Percentiles rank a stretch among this genome's conserved stretches.
phyloP scores from a whole-genome alignment of 1,140 invertebrate species.

The Drosophila cardini region DNA sequence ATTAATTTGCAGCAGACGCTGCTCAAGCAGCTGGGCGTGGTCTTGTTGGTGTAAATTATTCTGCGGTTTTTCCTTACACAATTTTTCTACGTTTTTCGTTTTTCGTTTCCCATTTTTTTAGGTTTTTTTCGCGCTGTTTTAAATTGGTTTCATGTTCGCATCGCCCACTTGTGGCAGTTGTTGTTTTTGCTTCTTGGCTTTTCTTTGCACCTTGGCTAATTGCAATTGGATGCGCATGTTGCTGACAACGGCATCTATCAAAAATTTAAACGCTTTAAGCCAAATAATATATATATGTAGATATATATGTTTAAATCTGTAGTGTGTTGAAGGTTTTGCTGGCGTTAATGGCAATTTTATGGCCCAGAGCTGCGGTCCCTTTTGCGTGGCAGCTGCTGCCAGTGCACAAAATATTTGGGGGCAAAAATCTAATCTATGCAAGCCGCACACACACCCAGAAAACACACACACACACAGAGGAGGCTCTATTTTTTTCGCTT shows the following conservation, averaged over 20 bases:
- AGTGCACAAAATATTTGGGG: conserved; percentile 64
- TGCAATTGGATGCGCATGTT: conserved; percentile 67
- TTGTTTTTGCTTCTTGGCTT: conserved; percentile 25
- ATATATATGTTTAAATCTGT: neutral
- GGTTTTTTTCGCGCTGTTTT: conserved; percentile 26
- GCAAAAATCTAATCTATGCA: conserved; percentile 79
- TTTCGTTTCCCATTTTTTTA: neutral
- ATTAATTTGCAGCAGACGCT: conserved; percentile 72
- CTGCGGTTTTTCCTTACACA: conserved; percentile 1
- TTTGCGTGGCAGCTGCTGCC: conserved; percentile 60
- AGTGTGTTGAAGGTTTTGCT: conserved; percentile 48
- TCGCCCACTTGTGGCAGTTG: conserved; percentile 27
- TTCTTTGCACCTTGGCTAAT: conserved; percentile 76
- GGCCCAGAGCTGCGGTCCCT: conserved; percentile 65
- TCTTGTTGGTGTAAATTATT: conserved; percentile 35
- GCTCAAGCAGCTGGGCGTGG: conserved; percentile 64
- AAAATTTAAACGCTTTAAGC: conserved; percentile 70
- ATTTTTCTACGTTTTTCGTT: neutral
- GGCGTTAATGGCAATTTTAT: conserved; percentile 81
- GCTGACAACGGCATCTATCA: conserved; percentile 52
- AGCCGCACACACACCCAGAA: conserved; percentile 39
- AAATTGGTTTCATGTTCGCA: conserved; percentile 74
- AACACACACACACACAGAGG: conserved; percentile 29
- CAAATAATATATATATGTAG: neutral
- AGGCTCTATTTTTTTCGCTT: conserved; percentile 63